Evolutionary conservation across 2,888 invertebrate species (phyloP), one percentile per base, ranked within the genome.

Genomic region (Trachelus stipa): DNA sequence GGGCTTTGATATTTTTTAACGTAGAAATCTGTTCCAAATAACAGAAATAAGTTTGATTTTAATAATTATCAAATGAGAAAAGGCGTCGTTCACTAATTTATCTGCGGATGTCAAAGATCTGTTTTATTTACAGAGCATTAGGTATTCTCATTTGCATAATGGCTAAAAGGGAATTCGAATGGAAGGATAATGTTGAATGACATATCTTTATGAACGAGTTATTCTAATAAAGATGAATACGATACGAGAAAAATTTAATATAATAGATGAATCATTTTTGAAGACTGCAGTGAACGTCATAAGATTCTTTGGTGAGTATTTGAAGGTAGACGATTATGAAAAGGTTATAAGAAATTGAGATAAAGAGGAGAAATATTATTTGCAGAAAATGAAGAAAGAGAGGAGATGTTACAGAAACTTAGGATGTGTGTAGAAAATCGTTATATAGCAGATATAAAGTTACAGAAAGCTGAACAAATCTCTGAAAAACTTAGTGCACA

Each of bases 221-320:
- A 15, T 40, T 40, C 15, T 15, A 40, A 15, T 15, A 40, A 40
- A 15, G 9, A 79, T 79, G 76, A 69, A 33, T 34, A 69, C 68
- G 34, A 33, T 79, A 15, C 37, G 76, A 34, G 73, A 74, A 74
- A 73, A 40, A 37, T 68, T 75, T 12, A 79, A 69, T 12, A 37
- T 79, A 76, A 76, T 86, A 3, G 83, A 85, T 69, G 84, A 87
- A 34, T 80, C 75, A 77, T 87, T 84, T 34, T 77, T 84, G n/a
- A 87, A 85, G 83, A 88, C 86, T 68, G 90, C 89, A 34, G 82
- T 81, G 1, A 86, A 88, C 75, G 83, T 88, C 31, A 80, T 88
- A 31, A 82, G 75, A 37, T 82, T 89, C 37, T 85, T 82, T 74
- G 86, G 90, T 90, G 83, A 84, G 82, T 82, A 73, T 78, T 56